Percentiles rank a stretch among this genome's conserved stretches.
phyloP scores from a whole-genome alignment of 2,888 invertebrate genomes.

The Drosophila sordidula region DNA sequence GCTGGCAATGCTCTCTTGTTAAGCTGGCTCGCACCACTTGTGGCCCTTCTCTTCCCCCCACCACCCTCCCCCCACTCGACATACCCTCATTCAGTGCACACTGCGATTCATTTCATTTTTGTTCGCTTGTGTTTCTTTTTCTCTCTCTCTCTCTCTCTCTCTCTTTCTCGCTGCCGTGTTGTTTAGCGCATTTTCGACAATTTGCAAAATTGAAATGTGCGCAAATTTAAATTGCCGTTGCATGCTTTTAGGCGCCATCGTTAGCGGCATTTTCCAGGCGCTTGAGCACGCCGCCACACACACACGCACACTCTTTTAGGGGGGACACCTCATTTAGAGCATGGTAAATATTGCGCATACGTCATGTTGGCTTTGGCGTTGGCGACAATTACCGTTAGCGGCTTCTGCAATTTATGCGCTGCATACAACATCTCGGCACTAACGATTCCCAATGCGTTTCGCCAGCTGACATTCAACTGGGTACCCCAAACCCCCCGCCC shows the following conservation, averaged over 20 bases:
- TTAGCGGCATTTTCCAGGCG: conserved; percentile 78
- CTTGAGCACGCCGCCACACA: conserved; percentile 62
- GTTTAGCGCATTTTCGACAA: conserved; percentile 59
- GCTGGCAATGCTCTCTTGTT: conserved; percentile 4
- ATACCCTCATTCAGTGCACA: conserved; percentile 6
- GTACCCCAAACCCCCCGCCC: neutral
- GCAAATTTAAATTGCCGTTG: conserved; percentile 74
- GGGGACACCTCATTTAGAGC: conserved; percentile 64
- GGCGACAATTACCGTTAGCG: conserved; percentile 75
- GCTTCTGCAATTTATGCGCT: conserved; percentile 71
- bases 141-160: neutral
- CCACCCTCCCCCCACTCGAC: neutral
- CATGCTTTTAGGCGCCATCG: conserved; percentile 74
- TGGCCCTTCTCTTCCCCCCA: neutral
- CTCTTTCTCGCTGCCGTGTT: conserved; percentile 24
- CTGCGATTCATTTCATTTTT: conserved; percentile 21
- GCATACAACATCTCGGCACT: conserved; percentile 50
- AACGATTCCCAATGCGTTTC: conserved; percentile 65
- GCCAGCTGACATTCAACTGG: neutral
- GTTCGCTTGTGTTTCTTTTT: neutral
- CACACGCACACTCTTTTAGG: conserved; percentile 3
- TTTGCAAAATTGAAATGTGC: conserved; percentile 72
- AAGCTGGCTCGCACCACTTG: conserved; percentile 15
- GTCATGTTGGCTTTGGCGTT: conserved; percentile 70
- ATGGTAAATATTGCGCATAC: conserved; percentile 75